Base-by-base conservation (phyloP, 2,888 invertebrate genomes). In the Microchrysa polita region DNA sequence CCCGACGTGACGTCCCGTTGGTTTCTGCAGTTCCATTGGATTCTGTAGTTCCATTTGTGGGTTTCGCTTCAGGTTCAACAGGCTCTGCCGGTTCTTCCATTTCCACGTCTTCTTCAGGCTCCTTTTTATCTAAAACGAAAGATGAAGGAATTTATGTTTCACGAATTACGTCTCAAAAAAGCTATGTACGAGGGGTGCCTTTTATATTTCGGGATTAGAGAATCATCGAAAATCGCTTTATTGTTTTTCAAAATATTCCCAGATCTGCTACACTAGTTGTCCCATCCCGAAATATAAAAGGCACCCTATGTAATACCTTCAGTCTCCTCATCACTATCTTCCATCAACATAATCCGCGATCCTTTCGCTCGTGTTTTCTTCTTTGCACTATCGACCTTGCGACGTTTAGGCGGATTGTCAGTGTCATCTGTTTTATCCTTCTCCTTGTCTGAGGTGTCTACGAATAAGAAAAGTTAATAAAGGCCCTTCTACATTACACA, bases 331-430 rank as follows among this genome's bases (percentile, higher is more conserved):
- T 55, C 57, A n/a, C 69, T 69, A 55, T 69, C 69, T 2, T 12
- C 57, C 69, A 69, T 69, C n/a, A 55, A 20, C 40, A 69, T 55
- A 4, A 69, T 69, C 2, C 69, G 55, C 18, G 69, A 69, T 7
- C 69, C 69, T 57, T 69, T 69, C 14, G 69, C 12, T 12, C 55
- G 55, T 7, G 57, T 40, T 23, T 55, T 69, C 40, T 69, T 69
- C 42, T 69, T 69, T 4, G 16, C 69, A 10, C 16, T 34, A 20
- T 14, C 42, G 14, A 69, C 57, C 40, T 69, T 69, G 1, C 57
- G 69, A 52, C 69, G 55, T 69, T 69, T 69, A 5, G 69, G 18
- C 18, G 69, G 69, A 16, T 69, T 65, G 5, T 60, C n/a, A 18
- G 9, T 14, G 5, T 34, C 27, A 12, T 10, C 23, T 22, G 44